Evolutionary conservation across 2,888 invertebrate genomes (phyloP), one percentile per base, ranked within the genome.

Genomic region (Pyrochroa serraticornis): DNA sequence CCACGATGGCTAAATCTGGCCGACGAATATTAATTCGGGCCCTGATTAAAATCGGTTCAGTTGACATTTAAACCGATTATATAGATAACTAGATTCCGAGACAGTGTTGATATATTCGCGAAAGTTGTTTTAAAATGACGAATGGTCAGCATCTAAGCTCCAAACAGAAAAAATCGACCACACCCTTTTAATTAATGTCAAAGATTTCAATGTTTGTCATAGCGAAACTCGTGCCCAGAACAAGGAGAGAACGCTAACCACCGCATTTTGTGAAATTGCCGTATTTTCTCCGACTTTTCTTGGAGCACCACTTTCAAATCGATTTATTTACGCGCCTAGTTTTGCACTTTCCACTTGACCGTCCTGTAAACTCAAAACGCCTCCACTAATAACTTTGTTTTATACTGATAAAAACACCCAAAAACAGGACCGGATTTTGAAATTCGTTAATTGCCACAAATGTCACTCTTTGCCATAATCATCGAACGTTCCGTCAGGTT

Each of bases 41-140:
- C 64, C 43, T 63, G 66, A 71, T 70, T 71, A 69, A 65, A 70
- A 72, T 74, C 71, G 66, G 67, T 69, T 69, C 69, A 63, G 66
- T 68, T 71, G 74, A 74, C 72, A 75, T 75, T 75, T 73, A 69
- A 72, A 74, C 66, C 64, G 67, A 68, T 71, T 70, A 70, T 65
- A 70, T 64, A 65, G 69, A 72, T 71, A 71, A 58, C 66, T 66
- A 69, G 69, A 71, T 70, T 67, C 67, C 67, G 12, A 69, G 69
- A 70, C 68, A 69, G 66, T 69, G 68, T 71, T 72, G 71, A 72
- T 73, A 72, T 73, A 75, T 75, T 73, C 73, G 75, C 73, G 76
- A 76, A 77, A 77, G 77, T 75, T 73, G 74, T 69, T 60, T 63
- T 71, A 71, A 73, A 70, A 71, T 73, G 74, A 73, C 71, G 70